Evolutionary conservation across 2,797 vertebrate species (phyloP).

Genomic region (Mallotus villosus): DNA sequence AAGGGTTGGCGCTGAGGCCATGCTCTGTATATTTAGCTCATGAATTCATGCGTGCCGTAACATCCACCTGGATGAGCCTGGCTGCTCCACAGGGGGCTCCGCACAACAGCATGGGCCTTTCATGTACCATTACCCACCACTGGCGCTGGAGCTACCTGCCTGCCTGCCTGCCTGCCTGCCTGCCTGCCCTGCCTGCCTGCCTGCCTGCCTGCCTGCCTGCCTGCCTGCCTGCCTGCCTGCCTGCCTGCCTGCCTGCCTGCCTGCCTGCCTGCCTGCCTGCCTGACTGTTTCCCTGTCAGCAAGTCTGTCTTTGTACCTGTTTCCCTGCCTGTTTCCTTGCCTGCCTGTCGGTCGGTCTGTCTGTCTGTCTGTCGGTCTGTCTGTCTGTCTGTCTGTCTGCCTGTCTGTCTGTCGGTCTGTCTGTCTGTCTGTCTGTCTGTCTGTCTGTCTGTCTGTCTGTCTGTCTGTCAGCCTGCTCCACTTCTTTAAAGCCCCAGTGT

Average conservation of each 20-base stretch:
- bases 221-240: no score
- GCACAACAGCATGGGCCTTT: constrained; percentile 53
- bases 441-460: constrained; percentile 42
- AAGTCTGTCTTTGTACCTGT: neutral
- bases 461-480: constrained; percentile 53
- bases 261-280: no score
- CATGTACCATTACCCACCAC: constrained; percentile 67
- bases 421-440: no score
- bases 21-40: constrained; percentile 34
- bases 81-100: constrained; percentile 46
- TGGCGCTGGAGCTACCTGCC: constrained; percentile 37
- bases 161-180: neutral
- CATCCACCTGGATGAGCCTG: constrained; percentile 38
- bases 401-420: neutral
- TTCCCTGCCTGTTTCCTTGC: neutral
- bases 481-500: constrained; percentile 53
- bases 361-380: neutral
- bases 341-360: constrained; percentile 8
- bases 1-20: neutral
- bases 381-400: neutral
- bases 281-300: neutral
- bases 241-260: no score
- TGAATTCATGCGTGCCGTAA: constrained; percentile 33
- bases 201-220: no score
- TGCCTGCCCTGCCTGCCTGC: neutral